Evolutionary conservation across 2,888 invertebrate genomes (phyloP), one percentile per base, ranked within the genome.

Genomic region (Ormyrus rosae): DNA sequence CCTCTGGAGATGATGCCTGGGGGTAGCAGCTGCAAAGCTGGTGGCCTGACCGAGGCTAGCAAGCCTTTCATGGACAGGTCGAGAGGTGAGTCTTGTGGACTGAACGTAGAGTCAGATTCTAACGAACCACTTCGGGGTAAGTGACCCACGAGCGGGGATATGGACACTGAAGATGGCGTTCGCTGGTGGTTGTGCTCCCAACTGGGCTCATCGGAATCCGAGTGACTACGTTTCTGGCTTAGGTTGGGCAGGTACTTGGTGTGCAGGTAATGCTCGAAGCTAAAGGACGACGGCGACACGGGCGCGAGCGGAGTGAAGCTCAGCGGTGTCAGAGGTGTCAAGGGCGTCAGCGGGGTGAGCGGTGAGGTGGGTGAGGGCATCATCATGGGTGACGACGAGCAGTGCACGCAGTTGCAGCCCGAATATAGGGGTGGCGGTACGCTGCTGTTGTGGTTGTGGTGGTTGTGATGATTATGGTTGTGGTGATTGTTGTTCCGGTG

Each of bases 11-110:
- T 87, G 82, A 92, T 92, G 1, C 92, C 92, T 0, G 91, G 90
- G 5, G 93, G 93, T 77, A 93, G 89, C 69, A 93, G 91, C 87
- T 92, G 93, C 50, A 92, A 90, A 6, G 84, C 84, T 2, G 89
- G 86, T 0, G 88, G 86, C 73, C 86, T 85, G 6, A 84, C 83
- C 5, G 86, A 83, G 5, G 85, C 84, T 4, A 81, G 78, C 2
- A 93, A 92, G 11, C 93, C 91, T 87, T 95, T 96, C 91, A 96
- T 93, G 19, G 96, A 96, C 58, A 97, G 92, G 90, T 98, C 97
- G 80, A 98, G 91, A 0, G 97, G 97, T 4, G 94, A 95, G 83
- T 97, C 97, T 88, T 97, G 96, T 0, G 95, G 95, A 68, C 94
- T 93, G 13, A 68, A 55, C 9, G 78, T 75, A 81, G 92, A 73